Base-by-base conservation (phyloP, 2,113 vertebrate genomes). In the Chloropsis hardwickii region DNA sequence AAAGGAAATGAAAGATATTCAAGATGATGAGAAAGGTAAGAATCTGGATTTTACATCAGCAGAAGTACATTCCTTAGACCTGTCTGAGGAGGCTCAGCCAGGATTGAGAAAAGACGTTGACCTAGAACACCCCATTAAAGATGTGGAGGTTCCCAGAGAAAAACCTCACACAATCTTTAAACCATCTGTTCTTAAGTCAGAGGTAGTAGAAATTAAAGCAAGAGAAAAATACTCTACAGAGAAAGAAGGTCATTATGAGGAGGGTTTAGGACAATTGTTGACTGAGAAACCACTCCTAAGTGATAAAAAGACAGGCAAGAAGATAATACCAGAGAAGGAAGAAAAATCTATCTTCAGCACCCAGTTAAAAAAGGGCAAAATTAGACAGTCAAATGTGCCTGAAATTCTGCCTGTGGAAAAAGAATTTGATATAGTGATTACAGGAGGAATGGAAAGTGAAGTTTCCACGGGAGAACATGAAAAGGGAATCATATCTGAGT, bases 191-290 rank as follows among this genome's bases (percentile, higher is more conserved):
- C 53, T 58, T 72, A 90, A 80, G 16, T 6, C 91, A 85, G 58
- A 78, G 81, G 25, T 8, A 82, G 54, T 17, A 58, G 70, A 89
- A 80, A 66, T 10, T 6, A 84, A 96, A 94, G 15, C 12, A 61
- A 50, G 12, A 65, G 73, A 65, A 78, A 73, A 87, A 53, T 47
- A 53, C 23, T 66, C 77, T 78, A 23, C 60, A 79, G 72, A 77
- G 24, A 37, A 96, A 76, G 50, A 29, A 60, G 42, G 64, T 70
- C 6, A 16, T 33, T 39, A 21, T 78, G 69, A 81, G n/a, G 96
- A 98, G 9, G 70, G 23, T 44, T 97, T 98, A 82, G 97, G 78
- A 40, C 90, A 96, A 48, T 81, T 64, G 40, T 40, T 92, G 70
- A 45, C 53, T 85, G 73, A 85, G 48, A 77, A 93, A 62, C 25